Evolutionary conservation across 2,888 invertebrate species (phyloP), one percentile per base, ranked within the genome.

Genomic region (Neelides folsomi): DNA sequence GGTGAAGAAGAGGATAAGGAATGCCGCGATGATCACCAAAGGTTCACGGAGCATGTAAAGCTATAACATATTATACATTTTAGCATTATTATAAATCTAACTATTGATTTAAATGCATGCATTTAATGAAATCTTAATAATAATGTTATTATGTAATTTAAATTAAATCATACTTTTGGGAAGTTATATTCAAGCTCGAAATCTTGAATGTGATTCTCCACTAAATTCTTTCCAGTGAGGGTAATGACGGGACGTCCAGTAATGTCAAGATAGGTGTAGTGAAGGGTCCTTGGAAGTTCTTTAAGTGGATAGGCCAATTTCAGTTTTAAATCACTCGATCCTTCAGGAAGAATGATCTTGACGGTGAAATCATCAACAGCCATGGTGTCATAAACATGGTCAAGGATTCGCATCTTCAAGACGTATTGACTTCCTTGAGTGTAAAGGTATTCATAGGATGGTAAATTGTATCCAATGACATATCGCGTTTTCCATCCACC

Each of bases 401-500:
- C 97, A 60, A 98, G 73, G n/a, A 94, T 74, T 58, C 94, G 79
- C 85, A 98, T 89, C 69, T 86, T 88, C 51, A 99, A 72, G 40
- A 85, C 76, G 71, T 84, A 94, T 27, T 84, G 78, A 68, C 73
- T 72, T 57, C 74, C 76, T 72, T 66, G 38, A 59, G 83, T 83
- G 70, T 79, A 94, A 27, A 98, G 75, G 71, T 95, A 95, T 68
- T 95, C 94, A 69, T 93, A 93, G 63, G 93, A 90, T 2, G 98
- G 97, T 0, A 98, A 85, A 73, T 93, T 95, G 75, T 95, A 94
- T 2, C 98, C 98, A 44, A 98, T 76, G 40, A 84, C 85, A 71
- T 99, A 99, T 65, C 90, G 88, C 8, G 94, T 95, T 71, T 87
- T 89, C 98, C 98, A 99, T 12, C 98, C 98, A 51, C 98, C 98